phyloP scores from a whole-genome alignment of 2,888 invertebrate genomes.

The Pristionchus japonicus region DNA sequence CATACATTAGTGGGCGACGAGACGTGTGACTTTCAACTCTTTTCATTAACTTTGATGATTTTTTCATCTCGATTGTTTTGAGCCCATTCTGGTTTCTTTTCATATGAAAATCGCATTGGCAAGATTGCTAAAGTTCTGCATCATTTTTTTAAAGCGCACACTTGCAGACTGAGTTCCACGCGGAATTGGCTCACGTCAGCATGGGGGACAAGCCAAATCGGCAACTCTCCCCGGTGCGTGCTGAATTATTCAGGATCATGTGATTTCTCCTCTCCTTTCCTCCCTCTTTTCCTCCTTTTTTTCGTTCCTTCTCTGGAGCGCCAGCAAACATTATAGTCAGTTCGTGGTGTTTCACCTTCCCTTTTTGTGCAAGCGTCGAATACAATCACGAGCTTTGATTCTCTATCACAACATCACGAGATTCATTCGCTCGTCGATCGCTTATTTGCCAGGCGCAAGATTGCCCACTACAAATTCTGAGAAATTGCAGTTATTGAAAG shows the following conservation, averaged over 20 bases:
- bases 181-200: background rate
- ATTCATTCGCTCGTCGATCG: background rate
- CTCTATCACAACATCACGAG: background rate
- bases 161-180: background rate
- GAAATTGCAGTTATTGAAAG: too few relatives aligned
- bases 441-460: too few relatives aligned
- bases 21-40: background rate
- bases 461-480: too few relatives aligned
- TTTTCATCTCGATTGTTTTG: background rate
- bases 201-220: background rate
- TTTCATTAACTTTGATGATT: background rate
- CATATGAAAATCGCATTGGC: too few relatives aligned
- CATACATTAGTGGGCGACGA: background rate
- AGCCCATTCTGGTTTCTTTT: too few relatives aligned
- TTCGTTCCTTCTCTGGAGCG: background rate
- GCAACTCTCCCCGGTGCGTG: background rate
- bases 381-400: background rate
- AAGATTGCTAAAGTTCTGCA: background rate
- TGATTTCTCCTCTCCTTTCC: background rate
- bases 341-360: background rate
- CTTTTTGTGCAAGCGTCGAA: background rate
- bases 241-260: constrained; percentile 16
- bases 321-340: background rate
- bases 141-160: background rate
- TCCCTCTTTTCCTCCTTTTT: background rate